phyloP scores from a whole-genome alignment of 2,113 vertebrate genomes.

The Ochotona princeps region DNA sequence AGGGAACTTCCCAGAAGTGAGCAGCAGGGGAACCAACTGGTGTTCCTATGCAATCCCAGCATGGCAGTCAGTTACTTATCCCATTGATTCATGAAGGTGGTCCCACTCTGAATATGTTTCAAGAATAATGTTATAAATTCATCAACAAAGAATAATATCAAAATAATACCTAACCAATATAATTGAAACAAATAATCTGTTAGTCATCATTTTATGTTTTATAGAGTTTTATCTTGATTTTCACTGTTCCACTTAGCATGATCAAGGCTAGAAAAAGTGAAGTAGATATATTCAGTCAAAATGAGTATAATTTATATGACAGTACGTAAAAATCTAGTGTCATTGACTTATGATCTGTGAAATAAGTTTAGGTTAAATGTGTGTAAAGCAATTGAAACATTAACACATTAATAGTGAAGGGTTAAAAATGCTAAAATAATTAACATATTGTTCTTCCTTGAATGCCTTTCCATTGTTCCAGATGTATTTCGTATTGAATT shows the following conservation, averaged over 20 bases:
- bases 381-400: slow-evolving; percentile 2
- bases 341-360: background rate
- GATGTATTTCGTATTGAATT: background rate
- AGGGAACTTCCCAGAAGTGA: too few species aligned
- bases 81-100: background rate
- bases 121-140: background rate
- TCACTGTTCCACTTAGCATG: background rate
- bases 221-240: background rate
- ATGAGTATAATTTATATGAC: background rate
- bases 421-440: slow-evolving; percentile 21
- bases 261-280: background rate
- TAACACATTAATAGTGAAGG: background rate
- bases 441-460: rapidly evolving
- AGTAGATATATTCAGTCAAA: background rate
- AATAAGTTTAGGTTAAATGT: background rate
- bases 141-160: background rate
- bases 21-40: background rate
- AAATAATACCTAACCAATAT: background rate
- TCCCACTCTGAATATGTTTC: background rate
- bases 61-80: too few species aligned
- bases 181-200: background rate
- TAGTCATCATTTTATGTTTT: background rate
- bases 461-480: background rate
- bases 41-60: background rate
- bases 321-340: background rate